Percentiles rank a stretch among this genome's conserved stretches.
phyloP scores from a whole-genome alignment of 35 echinoderm and acorn worm species.

The Apostichopus californicus region DNA sequence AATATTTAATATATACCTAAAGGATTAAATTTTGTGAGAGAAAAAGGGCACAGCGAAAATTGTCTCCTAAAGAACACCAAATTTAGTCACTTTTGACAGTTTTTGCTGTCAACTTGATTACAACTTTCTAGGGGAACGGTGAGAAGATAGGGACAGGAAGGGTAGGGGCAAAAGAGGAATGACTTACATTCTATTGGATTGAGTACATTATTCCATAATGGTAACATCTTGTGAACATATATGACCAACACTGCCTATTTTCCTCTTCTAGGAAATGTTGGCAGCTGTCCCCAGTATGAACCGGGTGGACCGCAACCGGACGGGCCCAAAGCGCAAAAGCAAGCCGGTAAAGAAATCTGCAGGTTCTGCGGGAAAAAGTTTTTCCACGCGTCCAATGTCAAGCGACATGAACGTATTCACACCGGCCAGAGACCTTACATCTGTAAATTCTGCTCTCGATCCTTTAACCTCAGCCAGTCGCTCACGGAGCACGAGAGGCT shows the following conservation, averaged over 20 bases:
- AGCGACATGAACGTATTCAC: slow-evolving; percentile 27
- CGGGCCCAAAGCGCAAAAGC: neutral
- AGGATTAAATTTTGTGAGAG: no score
- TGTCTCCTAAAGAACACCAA: no score
- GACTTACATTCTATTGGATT: no score
- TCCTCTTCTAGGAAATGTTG: neutral
- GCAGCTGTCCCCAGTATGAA: neutral
- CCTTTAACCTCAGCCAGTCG: neutral
- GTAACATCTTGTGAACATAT: neutral
- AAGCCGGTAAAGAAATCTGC: neutral
- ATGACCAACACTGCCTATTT: neutral
- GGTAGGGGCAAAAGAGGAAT: no score
- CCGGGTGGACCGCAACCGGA: neutral
- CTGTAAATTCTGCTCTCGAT: slow-evolving; percentile 38
- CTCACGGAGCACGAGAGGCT: slow-evolving; percentile 13
- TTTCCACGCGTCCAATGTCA: neutral
- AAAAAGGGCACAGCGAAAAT: no score
- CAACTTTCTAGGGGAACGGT: no score
- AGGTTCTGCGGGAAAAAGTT: slow-evolving; percentile 33
- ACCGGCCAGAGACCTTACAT: slow-evolving; percentile 3
- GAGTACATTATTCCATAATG: no score
- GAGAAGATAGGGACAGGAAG: no score
- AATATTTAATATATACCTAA: no score
- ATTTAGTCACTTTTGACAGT: no score
- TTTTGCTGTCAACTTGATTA: no score